Evolutionary conservation across 2,888 invertebrate species (phyloP).

Genomic region (Mylabris sibirica): DNA sequence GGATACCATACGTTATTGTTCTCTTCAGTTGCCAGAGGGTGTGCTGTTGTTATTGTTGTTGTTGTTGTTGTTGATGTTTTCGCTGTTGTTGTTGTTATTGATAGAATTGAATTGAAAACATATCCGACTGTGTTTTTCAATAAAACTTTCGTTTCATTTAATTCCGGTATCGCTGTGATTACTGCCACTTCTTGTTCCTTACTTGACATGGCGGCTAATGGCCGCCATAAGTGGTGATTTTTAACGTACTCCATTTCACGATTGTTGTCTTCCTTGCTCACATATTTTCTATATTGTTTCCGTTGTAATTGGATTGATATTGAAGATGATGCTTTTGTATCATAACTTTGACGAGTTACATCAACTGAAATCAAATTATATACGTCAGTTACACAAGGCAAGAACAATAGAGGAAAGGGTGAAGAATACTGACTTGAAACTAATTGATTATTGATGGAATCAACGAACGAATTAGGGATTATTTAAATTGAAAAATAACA

Average conservation of each 20-base stretch:
- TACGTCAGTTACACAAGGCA: slow-evolving; percentile 18
- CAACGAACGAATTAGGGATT: too few relatives aligned
- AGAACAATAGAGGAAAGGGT: too few relatives aligned
- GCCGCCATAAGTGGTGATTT: slow-evolving; percentile 50
- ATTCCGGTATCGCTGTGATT: slow-evolving; percentile 29
- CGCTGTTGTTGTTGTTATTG: slow-evolving; percentile 21
- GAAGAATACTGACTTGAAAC: too few relatives aligned
- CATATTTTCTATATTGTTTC: slow-evolving; percentile 4
- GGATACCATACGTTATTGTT: slow-evolving; percentile 51
- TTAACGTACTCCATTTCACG: slow-evolving; percentile 45
- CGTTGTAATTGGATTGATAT: background rate
- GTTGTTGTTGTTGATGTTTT: slow-evolving; percentile 30
- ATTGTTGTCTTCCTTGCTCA: slow-evolving; percentile 10
- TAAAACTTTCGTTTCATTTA: slow-evolving; percentile 19
- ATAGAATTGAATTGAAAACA: slow-evolving; percentile 6
- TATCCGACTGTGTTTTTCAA: slow-evolving; percentile 8
- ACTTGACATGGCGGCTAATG: slow-evolving; percentile 48
- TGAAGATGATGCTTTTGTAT: background rate
- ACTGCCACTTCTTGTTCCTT: slow-evolving; percentile 42
- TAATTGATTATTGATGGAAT: too few relatives aligned
- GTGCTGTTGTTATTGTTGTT: slow-evolving; percentile 30
- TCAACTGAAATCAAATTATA: slow-evolving; percentile 30
- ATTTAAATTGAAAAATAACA: too few relatives aligned
- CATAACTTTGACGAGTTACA: background rate
- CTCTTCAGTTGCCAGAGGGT: slow-evolving; percentile 40